phyloP scores from a whole-genome alignment of 1,140 invertebrate species.

The Drosophila ironensis region DNA sequence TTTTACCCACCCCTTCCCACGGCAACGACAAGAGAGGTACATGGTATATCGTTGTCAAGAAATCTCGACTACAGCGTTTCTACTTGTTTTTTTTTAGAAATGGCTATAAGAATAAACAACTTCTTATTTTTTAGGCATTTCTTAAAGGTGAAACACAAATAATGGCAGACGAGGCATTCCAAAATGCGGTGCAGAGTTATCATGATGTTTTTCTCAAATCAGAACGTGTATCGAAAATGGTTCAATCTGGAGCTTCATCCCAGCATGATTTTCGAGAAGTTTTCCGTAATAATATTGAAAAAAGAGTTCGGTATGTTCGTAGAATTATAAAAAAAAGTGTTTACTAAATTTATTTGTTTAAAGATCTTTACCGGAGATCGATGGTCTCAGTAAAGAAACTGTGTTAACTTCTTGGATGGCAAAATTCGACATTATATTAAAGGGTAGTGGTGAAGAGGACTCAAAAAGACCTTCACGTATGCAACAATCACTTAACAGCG shows the following conservation, averaged over 20 bases:
- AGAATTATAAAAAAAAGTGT: neutral
- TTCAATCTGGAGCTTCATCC: constrained; percentile 97
- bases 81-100: neutral
- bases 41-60: no score
- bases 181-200: constrained; percentile 99
- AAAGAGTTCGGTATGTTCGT: constrained; percentile 90
- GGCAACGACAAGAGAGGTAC: no score
- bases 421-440: constrained; percentile 99
- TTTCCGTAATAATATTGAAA: constrained; percentile 98
- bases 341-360: constrained; percentile 44
- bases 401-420: constrained; percentile 99
- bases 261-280: constrained; percentile 99
- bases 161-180: constrained; percentile 99
- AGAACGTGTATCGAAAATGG: constrained; percentile 97
- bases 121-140: constrained; percentile 88
- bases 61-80: neutral
- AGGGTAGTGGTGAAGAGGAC: constrained; percentile 93
- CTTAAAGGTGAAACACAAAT: constrained; percentile 98
- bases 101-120: no score
- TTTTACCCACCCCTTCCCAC: no score
- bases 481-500: constrained; percentile 94
- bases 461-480: constrained; percentile 92
- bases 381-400: constrained; percentile 99
- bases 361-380: constrained; percentile 98
- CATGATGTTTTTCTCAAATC: constrained; percentile 98